phyloP scores from a whole-genome alignment of 2,113 vertebrate species.

The Muntiacus muntjak region DNA sequence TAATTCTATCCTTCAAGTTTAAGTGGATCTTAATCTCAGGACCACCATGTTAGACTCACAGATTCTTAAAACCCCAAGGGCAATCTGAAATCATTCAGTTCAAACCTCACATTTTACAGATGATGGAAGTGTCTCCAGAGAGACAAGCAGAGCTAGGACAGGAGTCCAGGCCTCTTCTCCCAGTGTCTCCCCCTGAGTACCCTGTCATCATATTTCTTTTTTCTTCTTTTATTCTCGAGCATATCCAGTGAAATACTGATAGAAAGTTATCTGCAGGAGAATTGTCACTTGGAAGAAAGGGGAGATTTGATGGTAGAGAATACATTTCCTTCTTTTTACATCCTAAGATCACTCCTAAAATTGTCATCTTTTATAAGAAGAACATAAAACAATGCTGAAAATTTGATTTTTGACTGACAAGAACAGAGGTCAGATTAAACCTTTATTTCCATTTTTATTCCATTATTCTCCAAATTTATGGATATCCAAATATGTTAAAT shows the following conservation, averaged over 20 bases:
- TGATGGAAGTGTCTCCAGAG: not conserved
- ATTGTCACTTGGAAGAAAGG: not conserved
- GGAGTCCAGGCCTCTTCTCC: not conserved
- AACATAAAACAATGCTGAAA: not conserved
- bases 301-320: not conserved
- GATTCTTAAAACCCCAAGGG: not conserved
- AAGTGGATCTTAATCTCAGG: constrained; percentile 27
- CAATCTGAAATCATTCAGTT: not conserved
- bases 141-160: not conserved
- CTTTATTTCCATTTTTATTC: not conserved
- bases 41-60: not conserved
- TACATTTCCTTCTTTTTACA: not conserved
- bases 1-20: not conserved
- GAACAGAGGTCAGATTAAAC: not conserved
- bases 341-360: not conserved
- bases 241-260: not conserved
- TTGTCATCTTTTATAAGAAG: not conserved
- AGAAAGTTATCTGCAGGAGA: not conserved
- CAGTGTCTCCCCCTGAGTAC: not conserved
- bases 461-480: not conserved
- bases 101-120: not conserved
- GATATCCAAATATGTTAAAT: not conserved
- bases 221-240: not conserved
- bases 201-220: not conserved
- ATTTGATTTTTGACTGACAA: not conserved